These are phyloP conservation scores for Caenorhabditis doughertyi DNA, from an alignment of 2,888 invertebrate species.

Conservation along the genomic window DNA sequence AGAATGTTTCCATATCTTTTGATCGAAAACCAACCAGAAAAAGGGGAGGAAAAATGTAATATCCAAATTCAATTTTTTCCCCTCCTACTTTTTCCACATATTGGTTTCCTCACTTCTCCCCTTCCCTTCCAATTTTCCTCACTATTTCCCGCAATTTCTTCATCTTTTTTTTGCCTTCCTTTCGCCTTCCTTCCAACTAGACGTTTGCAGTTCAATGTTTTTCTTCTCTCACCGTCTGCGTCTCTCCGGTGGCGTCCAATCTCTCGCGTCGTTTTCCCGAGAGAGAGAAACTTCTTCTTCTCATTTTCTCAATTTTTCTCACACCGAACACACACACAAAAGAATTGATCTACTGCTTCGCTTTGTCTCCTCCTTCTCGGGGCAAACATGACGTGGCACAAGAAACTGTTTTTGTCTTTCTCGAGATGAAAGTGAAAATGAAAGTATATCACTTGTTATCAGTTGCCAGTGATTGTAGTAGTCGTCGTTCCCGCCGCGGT, in stretches of 20 bases:
- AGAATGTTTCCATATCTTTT: too few species aligned
- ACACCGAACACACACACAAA: slow-evolving; percentile 13
- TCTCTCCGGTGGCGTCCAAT: slow-evolving; percentile 32
- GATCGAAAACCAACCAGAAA: too few species aligned
- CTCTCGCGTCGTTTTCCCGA: slow-evolving; percentile 7
- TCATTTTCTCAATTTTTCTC: not conserved
- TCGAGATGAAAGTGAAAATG: not conserved
- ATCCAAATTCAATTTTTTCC: too few species aligned
- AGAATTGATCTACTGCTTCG: not conserved
- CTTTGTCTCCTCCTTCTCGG: too few species aligned
- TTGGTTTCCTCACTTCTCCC: not conserved
- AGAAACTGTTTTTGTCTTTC: slow-evolving; percentile 12
- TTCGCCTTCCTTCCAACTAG: slow-evolving; percentile 35
- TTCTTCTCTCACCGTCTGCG: slow-evolving; percentile 4
- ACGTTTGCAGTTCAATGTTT: slow-evolving; percentile 49
- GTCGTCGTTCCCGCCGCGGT: too few species aligned
- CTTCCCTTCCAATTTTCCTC: slow-evolving; percentile 12
- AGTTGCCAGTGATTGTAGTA: too few species aligned
- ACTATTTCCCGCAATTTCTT: not conserved
- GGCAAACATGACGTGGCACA: slow-evolving; percentile 24
- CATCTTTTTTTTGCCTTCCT: not conserved
- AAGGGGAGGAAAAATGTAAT: too few species aligned
- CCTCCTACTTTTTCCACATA: too few species aligned
- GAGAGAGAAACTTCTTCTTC: not conserved
- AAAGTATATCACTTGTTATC: too few species aligned